Evolutionary conservation across 2,888 invertebrate species (phyloP), one percentile per base, ranked within the genome.

Genomic region (Drosophila setosimentum): DNA sequence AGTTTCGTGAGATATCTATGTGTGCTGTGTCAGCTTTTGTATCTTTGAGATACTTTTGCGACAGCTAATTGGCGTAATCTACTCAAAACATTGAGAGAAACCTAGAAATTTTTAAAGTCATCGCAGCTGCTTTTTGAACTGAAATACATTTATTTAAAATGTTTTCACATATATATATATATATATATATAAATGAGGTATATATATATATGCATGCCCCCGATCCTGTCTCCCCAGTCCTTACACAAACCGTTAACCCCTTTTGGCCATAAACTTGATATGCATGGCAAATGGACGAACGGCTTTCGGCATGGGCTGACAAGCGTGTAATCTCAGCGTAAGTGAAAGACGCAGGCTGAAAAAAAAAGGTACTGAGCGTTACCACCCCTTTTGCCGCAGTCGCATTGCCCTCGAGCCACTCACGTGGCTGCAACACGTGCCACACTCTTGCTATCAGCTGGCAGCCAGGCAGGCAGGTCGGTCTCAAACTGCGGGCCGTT

Each of bases 291-390:
- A 79, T 68, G 61, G 58, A 53, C 67, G 66, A 51, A 63, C 48
- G 59, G 70, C 55, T 74, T 64, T 64, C 32, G 59, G 73, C 55
- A 76, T 57, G 51, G 73, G 21, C 73, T 84, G 84, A 84, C 89
- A 84, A 75, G 82, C 84, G 89, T 84, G 87, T 84, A 84, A 84
- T 89, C 89, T 87, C 73, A 49, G 42, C 82, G 61, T 73, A 83
- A 86, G 75, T 75, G 82, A 68, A 64, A 73, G 49, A 68, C 40
- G 21, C 50, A 64, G 59, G 63, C 51, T 24, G 60, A 8, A 58
- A 32, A 53, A 37, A 61, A 49, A 37, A 57, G 33, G 24, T 13
- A 63, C 48, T 13, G 50, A 33, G 53, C 51, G 45, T 55, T 60
- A 33, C 40, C 21, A 11, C 40, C 45, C 29, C 24, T 30, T 10